Evolutionary conservation across 92 coral and sea anemone genomes (phyloP), one percentile per base, ranked within the genome.

Genomic region (Phenganax stokvisi): DNA sequence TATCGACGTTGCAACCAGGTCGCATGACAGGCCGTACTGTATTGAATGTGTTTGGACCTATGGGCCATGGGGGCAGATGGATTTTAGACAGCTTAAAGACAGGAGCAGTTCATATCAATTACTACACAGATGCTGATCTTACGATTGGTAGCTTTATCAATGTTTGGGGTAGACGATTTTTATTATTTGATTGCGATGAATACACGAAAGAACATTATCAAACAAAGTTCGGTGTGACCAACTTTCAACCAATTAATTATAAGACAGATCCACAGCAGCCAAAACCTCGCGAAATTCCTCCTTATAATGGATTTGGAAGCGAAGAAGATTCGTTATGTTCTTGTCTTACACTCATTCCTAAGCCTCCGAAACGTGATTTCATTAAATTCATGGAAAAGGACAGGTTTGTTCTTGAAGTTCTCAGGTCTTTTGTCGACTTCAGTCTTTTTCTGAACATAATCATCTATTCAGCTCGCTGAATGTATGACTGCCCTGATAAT

Each of bases 51-150:
- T 93, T 93, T 89, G 98, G 98, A 25, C 97, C 97, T 13, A 93
- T 93, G 98, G 97, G 97, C 13, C 97, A 93, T 80, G 98, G 98
- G 12, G 98, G 98, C 15, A 74, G 98, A 76, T 93, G 97, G 97
- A 93, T 93, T 76, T 87, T 93, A 15, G 98, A 93, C 80, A 93
- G 98, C 81, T 81, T 93, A 29, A 93, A 93, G 92, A 93, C 98
- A 52, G 98, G 98, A 80, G 98, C 98, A 72, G 90, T 93, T 7
- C 81, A 94, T 67, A 90, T 90, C 56, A 93, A 91, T 57, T 89
- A 91, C 75, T 91, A 91, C 72, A 93, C 89, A 53, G 98, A 94
- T 86, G 87, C 90, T 72, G 98, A 94, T 63, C 84, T 94, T 17
- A 91, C 98, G 12, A 71, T 94, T 17, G 98, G 98, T 61, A 85